Evolutionary conservation across 35 echinoderm and acorn worm species (phyloP), one percentile per base, ranked within the genome.

Genomic region (Nesometra sesokonis): DNA sequence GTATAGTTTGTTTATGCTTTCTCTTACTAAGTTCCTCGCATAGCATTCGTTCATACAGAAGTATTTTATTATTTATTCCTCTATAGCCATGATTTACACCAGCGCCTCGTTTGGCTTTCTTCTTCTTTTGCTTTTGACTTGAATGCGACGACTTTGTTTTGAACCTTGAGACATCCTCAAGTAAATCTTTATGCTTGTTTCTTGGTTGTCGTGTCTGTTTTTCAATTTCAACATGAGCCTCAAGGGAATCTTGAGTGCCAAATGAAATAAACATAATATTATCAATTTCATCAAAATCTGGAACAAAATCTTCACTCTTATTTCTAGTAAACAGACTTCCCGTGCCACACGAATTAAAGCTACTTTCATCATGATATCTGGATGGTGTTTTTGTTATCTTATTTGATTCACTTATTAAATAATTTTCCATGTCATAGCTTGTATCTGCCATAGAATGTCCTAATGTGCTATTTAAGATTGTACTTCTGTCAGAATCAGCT

Each of bases 221-320:
- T 31, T 83, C 81, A 83, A 83, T 38, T 37, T 83, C 37, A 37
- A 39, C 81, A 83, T 83, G 81, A 19, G 81, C 81, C 21, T 38
- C n/a, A 0, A 83, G 29, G 3, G 33, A 30, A 39, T 83, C 81
- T n/a, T n/a, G 34, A 39, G 9, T 34, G 8, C 11, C 37, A 83
- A 83, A 83, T 9, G 81, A 83, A 35, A 83, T 37, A 29, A 83
- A 83, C 33, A 83, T 83, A 4, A 83, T 29, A 39, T 38, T 35
- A 36, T 83, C 81, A 83, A 83, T 83, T 34, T 83, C 81, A 39
- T 83, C 81, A 83, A 83, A 83, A 38, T 83, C 81, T 38, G 81
- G 81, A 37, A 35, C 37, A 37, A 38, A 30, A 37, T 83, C n/a
- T 37, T 83, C 33, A 36, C 21, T 67, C 7, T 67, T 67, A 67